phyloP scores from a whole-genome alignment of 2,113 vertebrate species.

The Cinclus mexicanus region DNA sequence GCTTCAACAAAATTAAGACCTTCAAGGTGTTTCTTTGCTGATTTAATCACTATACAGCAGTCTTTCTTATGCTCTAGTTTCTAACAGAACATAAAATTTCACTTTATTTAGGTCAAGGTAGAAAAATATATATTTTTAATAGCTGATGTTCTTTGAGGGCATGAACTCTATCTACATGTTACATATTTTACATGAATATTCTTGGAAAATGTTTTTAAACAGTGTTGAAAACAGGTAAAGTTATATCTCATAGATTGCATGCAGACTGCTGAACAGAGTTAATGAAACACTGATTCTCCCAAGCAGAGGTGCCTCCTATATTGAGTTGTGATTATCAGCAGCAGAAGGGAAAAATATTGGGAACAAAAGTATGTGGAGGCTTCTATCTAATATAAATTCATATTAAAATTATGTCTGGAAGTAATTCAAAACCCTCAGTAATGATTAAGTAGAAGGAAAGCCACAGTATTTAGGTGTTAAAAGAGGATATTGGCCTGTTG shows the following conservation, averaged over 20 bases:
- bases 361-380: constrained; percentile 14
- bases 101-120: not conserved
- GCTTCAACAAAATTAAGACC: not conserved
- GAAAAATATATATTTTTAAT: not conserved
- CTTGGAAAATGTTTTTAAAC: not conserved
- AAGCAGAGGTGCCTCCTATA: not conserved
- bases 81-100: not conserved
- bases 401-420: constrained; percentile 49
- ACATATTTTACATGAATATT: not conserved
- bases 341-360: constrained; percentile 45
- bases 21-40: not conserved
- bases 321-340: constrained; percentile 50
- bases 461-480: not conserved
- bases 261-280: constrained; percentile 11
- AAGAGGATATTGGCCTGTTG: not conserved
- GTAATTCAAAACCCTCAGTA: constrained; percentile 48
- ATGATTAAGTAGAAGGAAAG: constrained; percentile 52
- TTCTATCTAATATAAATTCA: constrained; percentile 25
- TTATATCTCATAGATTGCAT: not conserved
- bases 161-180: not conserved
- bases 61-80: not conserved
- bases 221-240: not conserved
- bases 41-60: not conserved
- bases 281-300: constrained; percentile 25
- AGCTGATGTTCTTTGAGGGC: not conserved